Evolutionary conservation across 2,888 invertebrate species (phyloP).

Genomic region (Halocaridina rubra): DNA sequence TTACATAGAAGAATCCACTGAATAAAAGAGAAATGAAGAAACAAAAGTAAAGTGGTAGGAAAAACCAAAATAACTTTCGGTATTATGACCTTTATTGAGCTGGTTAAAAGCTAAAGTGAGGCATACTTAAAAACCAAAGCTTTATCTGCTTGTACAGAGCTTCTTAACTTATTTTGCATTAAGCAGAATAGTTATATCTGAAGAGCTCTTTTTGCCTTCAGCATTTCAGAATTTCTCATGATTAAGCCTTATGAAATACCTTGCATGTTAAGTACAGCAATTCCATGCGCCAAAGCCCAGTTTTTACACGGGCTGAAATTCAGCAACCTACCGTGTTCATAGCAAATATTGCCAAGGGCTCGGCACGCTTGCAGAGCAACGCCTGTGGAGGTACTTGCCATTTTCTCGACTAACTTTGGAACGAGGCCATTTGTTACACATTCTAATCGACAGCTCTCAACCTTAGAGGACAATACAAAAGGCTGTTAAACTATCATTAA

Average conservation of each 20-base stretch:
- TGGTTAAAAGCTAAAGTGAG: too few relatives aligned
- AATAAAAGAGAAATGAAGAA: too few relatives aligned
- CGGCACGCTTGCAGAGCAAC: slow-evolving; percentile 76
- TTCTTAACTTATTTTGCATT: too few relatives aligned
- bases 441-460: slow-evolving; percentile 53
- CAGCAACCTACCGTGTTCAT: slow-evolving; percentile 78
- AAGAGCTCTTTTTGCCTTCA: neutral
- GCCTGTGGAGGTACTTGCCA: slow-evolving; percentile 35
- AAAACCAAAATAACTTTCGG: too few relatives aligned
- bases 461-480: too few relatives aligned
- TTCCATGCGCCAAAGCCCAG: neutral
- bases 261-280: neutral
- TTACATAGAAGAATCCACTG: too few relatives aligned
- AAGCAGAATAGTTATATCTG: too few relatives aligned
- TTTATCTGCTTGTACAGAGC: too few relatives aligned
- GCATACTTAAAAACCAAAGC: too few relatives aligned
- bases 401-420: slow-evolving; percentile 46
- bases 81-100: too few relatives aligned
- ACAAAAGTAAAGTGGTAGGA: too few relatives aligned
- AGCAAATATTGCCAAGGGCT: slow-evolving; percentile 89
- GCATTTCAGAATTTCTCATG: neutral
- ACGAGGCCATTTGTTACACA: slow-evolving; percentile 64
- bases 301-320: neutral
- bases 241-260: neutral
- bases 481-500: too few relatives aligned